Base-by-base conservation (phyloP, 1,140 invertebrate species). In the Procambarus clarkii region DNA sequence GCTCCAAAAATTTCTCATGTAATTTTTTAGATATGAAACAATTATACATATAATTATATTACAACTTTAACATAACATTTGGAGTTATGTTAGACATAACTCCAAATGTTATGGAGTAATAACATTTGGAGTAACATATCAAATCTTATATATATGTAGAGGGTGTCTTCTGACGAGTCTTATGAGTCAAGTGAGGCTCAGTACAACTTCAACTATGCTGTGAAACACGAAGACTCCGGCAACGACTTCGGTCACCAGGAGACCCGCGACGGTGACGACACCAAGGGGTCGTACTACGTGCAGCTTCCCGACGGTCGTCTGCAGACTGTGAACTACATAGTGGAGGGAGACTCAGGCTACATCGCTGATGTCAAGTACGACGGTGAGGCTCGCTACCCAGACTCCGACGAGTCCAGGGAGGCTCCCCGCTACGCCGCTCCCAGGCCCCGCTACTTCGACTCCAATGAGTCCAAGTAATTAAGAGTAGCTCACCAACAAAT, bases 201-300 rank as follows among this genome's bases (percentile, higher is more conserved):
- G 94, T 98, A 98, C 94, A 96, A 97, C 94, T 98, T 97, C 95
- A 96, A 96, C 94, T 98, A 97, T 94, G 96, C 97, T 95, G 97
- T 98, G 87, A 96, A 97, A 93, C 97, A 97, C 94, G 95, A 96
- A 76, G 96, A 97, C 95, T 96, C 96, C 93, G 97, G 97, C 94
- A 96, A 96, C 93, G 96, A 97, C 93, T 98, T 97, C 94, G 97
- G 97, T 93, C 97, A 98, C 95, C 96, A 96, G 93, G 97, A 98
- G 95, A 96, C 96, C 93, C 95, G 97, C 88, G 96, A 97, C 94
- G 97, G 97, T 78, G 97, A 97, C 94, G 95, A 96, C 74, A 96
- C 97, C 91, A 96, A 96, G 94, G 97, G 97, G 94, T 96, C 97
- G 94, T 98, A 98, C 95, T 96, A 97, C 95, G 97, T 98, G 93